These are phyloP conservation scores for Megalops cyprinoides DNA, from an alignment of 2,797 vertebrate genomes.

Conservation along the genomic window DNA sequence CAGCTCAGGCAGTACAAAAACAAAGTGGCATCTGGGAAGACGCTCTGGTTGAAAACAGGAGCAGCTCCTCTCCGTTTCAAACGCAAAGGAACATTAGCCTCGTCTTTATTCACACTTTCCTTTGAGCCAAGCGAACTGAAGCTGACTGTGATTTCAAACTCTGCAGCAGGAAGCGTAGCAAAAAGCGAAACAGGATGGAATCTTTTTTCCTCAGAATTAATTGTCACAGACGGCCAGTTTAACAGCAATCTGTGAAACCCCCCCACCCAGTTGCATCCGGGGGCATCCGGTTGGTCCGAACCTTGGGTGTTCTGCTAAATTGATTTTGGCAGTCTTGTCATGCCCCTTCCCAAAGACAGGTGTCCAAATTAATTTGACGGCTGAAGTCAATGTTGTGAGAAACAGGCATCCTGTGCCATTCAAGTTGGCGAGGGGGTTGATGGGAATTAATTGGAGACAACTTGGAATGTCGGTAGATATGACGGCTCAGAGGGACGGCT, in stretches of 20 bases:
- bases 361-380: slow-evolving; percentile 40
- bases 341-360: slow-evolving; percentile 34
- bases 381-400: slow-evolving; percentile 23
- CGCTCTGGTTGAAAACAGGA: background rate
- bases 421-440: slow-evolving; percentile 24
- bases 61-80: background rate
- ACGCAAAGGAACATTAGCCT: background rate
- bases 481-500: background rate
- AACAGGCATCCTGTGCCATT: slow-evolving; percentile 1
- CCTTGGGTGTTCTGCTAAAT: slow-evolving; percentile 34
- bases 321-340: slow-evolving; percentile 38
- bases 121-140: slow-evolving; percentile 10
- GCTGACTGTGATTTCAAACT: background rate
- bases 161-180: slow-evolving; percentile 9
- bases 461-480: slow-evolving; percentile 11
- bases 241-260: slow-evolving; percentile 21
- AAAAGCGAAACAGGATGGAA: slow-evolving; percentile 19
- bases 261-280: background rate
- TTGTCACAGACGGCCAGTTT: slow-evolving; percentile 32
- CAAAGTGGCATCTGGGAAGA: slow-evolving; percentile 7
- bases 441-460: slow-evolving; percentile 34
- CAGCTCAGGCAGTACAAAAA: background rate
- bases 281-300: background rate
- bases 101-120: slow-evolving; percentile 2
- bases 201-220: slow-evolving; percentile 26